Percentiles rank a stretch among this genome's conserved stretches.
Evolutionary conservation across 2,113 vertebrate species (phyloP).

Genomic region (Cyanistes caeruleus): DNA sequence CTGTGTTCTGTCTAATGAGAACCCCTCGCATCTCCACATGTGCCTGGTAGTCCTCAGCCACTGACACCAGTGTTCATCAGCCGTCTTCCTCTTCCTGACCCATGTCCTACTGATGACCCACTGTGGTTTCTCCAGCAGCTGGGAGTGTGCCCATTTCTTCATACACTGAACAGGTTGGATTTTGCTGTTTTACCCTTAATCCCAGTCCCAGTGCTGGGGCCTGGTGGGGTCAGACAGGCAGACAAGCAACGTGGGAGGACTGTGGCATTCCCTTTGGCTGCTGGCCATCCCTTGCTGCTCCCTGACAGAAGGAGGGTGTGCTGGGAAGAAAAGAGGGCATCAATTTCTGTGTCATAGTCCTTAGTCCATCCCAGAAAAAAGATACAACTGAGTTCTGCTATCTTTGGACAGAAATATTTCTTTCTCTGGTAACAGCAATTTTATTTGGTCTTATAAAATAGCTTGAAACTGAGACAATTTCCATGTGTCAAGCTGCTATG

Average conservation of each 20-base stretch:
- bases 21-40: neutral
- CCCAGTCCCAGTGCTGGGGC: neutral
- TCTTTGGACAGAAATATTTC: neutral
- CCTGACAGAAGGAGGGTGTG: neutral
- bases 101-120: neutral
- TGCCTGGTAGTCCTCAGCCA: neutral
- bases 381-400: neutral
- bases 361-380: neutral
- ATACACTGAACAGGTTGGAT: neutral
- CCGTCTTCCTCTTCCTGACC: neutral
- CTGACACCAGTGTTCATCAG: neutral
- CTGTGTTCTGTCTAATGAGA: neutral
- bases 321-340: neutral
- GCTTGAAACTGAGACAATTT: neutral
- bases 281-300: neutral
- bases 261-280: neutral
- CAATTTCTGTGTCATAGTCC: neutral
- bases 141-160: neutral
- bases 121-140: neutral
- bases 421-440: neutral
- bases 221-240: neutral
- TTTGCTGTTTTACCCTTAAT: neutral
- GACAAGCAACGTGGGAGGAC: neutral
- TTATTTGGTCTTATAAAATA: neutral
- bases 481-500: neutral